Base-by-base conservation (phyloP, 2,888 invertebrate genomes). In the Diabrotica balteata region DNA sequence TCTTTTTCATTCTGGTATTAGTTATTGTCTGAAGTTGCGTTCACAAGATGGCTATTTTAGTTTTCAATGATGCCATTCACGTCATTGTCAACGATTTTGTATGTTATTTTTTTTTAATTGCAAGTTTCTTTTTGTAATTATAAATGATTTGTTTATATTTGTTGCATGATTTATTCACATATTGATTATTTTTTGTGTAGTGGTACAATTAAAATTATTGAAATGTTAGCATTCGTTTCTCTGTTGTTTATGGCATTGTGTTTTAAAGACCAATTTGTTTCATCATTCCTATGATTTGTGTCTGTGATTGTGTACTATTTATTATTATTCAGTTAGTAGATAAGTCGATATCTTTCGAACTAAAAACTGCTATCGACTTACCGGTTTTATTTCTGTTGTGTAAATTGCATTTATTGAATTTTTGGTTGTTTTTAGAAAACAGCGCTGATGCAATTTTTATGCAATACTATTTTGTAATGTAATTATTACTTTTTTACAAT, bases 231-330 rank as follows among this genome's bases (percentile, higher is more conserved):
- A 17, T 17, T 17, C 17, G 17, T 17, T 17, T 17, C 32, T 32
- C 32, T 32, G 5, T 32, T 32, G 32, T 32, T 32, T 32, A 32
- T 32, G 32, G 32, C 32, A 32, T 32, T 32, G 32, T 32, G 32
- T 32, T 32, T 32, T 32, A 32, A 32, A 69, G 61, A 67, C 60
- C 61, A 67, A n/a, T 45, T 60, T 58, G 17, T 59, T 59, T 64
- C 57, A 69, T 51, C 69, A 69, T 69, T 69, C 69, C 68, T 66
- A 22, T 61, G 52, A 60, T 64, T 63, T 66, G 42, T 67, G 61
- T 63, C 73, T 75, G 75, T 76, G 74, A 74, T 74, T 72, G 71
- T 73, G 59, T 70, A 63, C 59, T 66, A 60, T 59, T 69, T 69
- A 66, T 71, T 66, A 46, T 53, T 59, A 10, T 54, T 49, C 57